These are phyloP conservation scores for Holothuria scabra DNA, from an alignment of 53 echinoderm and acorn worm genomes.

Conservation along the genomic window DNA sequence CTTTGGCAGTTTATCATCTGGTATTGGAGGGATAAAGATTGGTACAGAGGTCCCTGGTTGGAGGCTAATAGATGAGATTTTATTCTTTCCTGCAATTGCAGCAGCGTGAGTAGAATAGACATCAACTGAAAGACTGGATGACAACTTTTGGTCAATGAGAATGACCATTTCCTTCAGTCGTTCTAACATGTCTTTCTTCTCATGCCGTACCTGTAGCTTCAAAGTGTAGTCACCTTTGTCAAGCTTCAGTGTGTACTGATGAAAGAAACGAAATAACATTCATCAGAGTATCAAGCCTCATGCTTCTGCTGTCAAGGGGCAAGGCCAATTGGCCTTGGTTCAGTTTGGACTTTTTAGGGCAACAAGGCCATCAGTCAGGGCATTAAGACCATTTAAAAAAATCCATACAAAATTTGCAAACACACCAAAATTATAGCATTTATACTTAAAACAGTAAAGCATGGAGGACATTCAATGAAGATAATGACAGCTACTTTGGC, in stretches of 20 bases:
- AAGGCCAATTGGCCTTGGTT: too few relatives aligned
- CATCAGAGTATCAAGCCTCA: too few relatives aligned
- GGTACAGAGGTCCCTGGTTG: conserved; percentile 67
- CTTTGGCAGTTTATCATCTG: conserved; percentile 95
- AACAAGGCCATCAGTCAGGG: too few relatives aligned
- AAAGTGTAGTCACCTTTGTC: conserved; percentile 99
- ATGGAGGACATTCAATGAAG: too few relatives aligned
- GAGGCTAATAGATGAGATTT: conserved; percentile 79
- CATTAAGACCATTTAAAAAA: too few relatives aligned
- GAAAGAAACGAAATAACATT: background rate
- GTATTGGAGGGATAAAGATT: conserved; percentile 89
- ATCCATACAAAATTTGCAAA: too few relatives aligned
- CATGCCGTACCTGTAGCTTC: conserved; percentile 93
- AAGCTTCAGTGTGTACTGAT: conserved; percentile 92
- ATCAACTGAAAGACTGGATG: conserved; percentile 89
- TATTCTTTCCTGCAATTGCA: conserved; percentile 89
- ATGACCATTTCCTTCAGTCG: conserved; percentile 97
- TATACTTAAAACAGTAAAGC: too few relatives aligned
- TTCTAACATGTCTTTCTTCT: conserved; percentile 86
- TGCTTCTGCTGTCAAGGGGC: too few relatives aligned
- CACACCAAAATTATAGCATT: too few relatives aligned
- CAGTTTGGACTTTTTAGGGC: too few relatives aligned
- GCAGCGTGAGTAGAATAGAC: conserved; percentile 72
- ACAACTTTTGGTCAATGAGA: conserved; percentile 96
- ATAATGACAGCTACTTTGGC: too few relatives aligned